phyloP scores from a whole-genome alignment of 2,888 invertebrate species.

The Drosophila tanythrix region DNA sequence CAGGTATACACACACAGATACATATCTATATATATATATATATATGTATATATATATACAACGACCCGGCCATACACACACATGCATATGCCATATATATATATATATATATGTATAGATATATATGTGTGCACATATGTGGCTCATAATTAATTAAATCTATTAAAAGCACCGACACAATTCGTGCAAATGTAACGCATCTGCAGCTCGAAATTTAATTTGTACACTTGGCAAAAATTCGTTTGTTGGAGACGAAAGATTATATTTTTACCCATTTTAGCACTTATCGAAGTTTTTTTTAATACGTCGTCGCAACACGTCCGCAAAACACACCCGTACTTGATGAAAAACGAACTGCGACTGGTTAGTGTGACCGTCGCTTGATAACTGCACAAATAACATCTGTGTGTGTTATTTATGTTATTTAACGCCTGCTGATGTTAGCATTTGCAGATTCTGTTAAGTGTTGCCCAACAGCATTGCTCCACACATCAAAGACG shows the following conservation, averaged over 20 bases:
- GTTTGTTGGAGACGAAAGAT: conserved; percentile 21
- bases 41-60: conserved; percentile 34
- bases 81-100: conserved; percentile 14
- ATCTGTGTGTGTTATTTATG: neutral
- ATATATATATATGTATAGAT: conserved; percentile 16
- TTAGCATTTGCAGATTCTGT: conserved; percentile 7
- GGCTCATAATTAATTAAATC: conserved; percentile 56
- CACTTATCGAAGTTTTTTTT: conserved; percentile 60
- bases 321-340: conserved; percentile 49
- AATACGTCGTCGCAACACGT: conserved; percentile 57
- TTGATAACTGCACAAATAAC: conserved; percentile 12
- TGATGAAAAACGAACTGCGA: conserved; percentile 48
- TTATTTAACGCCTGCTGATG: neutral
- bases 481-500: neutral
- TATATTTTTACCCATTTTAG: conserved; percentile 61
- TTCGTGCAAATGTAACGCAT: conserved; percentile 10
- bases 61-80: conserved; percentile 52
- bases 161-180: conserved; percentile 25
- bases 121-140: conserved; percentile 37
- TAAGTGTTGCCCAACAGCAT: neutral
- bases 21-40: conserved; percentile 3
- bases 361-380: conserved; percentile 46
- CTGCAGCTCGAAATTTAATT: conserved; percentile 22
- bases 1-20: conserved; percentile 10
- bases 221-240: conserved; percentile 32